These are phyloP conservation scores for Tinea semifulvella DNA, from an alignment of 2,888 invertebrate genomes.

Conservation along the genomic window DNA sequence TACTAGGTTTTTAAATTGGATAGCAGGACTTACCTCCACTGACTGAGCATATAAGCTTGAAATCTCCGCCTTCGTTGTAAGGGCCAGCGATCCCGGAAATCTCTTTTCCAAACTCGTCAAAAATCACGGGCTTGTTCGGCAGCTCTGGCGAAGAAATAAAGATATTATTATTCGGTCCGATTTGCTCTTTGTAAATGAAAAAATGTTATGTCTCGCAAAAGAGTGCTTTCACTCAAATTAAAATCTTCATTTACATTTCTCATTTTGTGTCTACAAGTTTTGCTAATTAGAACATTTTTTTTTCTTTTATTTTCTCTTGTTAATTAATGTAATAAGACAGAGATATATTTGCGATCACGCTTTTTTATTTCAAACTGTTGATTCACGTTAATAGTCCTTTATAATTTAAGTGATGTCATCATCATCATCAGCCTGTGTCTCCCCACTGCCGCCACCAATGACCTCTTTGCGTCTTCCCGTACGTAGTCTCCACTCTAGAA, in stretches of 20 bases:
- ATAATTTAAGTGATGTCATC: no score
- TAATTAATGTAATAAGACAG: no score
- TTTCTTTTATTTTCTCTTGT: neutral
- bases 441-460: no score
- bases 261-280: neutral
- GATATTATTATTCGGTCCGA: conserved; percentile 1
- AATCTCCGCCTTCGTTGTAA: conserved; percentile 76
- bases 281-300: neutral
- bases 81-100: conserved; percentile 73
- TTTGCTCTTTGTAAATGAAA: neutral
- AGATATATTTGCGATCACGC: no score
- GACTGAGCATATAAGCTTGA: conserved; percentile 78
- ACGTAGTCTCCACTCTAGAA: no score
- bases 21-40: conserved; percentile 74
- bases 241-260: conserved; percentile 1
- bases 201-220: neutral
- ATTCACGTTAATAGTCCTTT: no score
- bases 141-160: conserved; percentile 65
- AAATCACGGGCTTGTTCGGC: conserved; percentile 76
- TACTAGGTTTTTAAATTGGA: no score
- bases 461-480: no score
- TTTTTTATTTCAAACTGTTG: no score
- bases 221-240: neutral
- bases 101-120: conserved; percentile 75
- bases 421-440: no score